Conservation (phyloP, 1,140 invertebrate species). For the Galleria mellonella region DNA sequence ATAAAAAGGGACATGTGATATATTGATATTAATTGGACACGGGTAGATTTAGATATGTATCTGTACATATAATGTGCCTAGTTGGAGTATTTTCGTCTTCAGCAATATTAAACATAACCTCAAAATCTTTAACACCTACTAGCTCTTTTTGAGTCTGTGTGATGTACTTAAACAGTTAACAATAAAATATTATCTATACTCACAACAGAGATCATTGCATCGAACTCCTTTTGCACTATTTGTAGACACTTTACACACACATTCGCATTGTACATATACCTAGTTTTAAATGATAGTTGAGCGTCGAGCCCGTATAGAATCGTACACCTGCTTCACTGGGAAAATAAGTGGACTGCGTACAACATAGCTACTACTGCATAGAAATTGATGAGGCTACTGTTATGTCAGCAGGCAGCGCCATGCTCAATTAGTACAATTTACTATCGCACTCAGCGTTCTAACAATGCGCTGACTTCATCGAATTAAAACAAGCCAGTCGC, state of each 20-base stretch:
- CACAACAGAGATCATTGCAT: constrained; percentile 56
- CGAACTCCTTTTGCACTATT: constrained; percentile 63
- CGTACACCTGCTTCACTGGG: constrained; percentile 27
- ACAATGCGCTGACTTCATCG: constrained; percentile 63
- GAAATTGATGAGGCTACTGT: constrained; percentile 52
- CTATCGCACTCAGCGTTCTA: constrained; percentile 55
- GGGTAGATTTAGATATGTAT: background rate
- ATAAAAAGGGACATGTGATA: constrained; percentile 14
- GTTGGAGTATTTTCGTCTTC: constrained; percentile 20
- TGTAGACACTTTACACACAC: constrained; percentile 63
- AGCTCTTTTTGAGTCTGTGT: too few species aligned
- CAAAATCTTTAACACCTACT: constrained; percentile 37
- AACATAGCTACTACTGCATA: constrained; percentile 38
- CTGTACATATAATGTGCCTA: background rate
- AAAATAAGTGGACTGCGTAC: constrained; percentile 40
- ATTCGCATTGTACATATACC: constrained; percentile 47
- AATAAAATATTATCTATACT: constrained; percentile 27
- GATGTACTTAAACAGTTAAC: too few species aligned
- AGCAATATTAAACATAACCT: constrained; percentile 57
- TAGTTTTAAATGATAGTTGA: constrained; percentile 34
- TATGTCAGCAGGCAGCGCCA: constrained; percentile 55
- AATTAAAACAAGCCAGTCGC: constrained; percentile 59
- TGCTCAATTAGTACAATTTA: constrained; percentile 71
- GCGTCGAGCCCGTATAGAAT: constrained; percentile 6
- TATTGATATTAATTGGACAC: constrained; percentile 2